These are phyloP conservation scores for Caenorhabditis zanzibari DNA, from an alignment of 2,888 invertebrate genomes.

Conservation along the genomic window DNA sequence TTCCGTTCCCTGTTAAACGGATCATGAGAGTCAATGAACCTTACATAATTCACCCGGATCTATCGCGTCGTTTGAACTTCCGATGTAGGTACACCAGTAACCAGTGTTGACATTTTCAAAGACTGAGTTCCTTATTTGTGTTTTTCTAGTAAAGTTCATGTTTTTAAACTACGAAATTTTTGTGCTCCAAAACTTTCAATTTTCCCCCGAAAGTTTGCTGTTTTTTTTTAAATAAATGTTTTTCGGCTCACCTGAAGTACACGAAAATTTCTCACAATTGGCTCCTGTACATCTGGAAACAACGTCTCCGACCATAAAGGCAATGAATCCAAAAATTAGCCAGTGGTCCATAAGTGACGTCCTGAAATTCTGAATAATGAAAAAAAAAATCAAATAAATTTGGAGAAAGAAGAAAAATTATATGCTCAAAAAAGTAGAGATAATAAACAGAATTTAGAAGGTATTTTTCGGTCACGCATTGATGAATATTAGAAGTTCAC, in stretches of 20 bases:
- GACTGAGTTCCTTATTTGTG: not conserved
- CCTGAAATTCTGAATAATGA: not conserved
- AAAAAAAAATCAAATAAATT: not conserved
- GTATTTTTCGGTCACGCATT: too few species aligned
- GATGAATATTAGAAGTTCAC: not conserved
- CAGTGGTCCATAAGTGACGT: slow-evolving; percentile 34
- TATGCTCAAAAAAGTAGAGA: not conserved
- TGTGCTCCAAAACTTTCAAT: not conserved
- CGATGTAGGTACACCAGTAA: not conserved
- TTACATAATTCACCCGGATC: slow-evolving; percentile 9
- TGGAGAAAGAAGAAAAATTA: not conserved
- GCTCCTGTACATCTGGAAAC: slow-evolving; percentile 43
- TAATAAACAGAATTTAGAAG: not conserved
- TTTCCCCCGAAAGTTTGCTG: not conserved
- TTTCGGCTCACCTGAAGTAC: slow-evolving; percentile 55
- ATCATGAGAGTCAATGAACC: slow-evolving; percentile 8
- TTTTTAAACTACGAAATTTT: too few species aligned
- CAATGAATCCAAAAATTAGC: slow-evolving; percentile 34
- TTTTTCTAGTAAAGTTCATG: too few species aligned
- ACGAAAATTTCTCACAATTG: slow-evolving; percentile 59
- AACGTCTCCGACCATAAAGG: slow-evolving; percentile 23
- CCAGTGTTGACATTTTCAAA: not conserved
- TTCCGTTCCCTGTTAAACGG: slow-evolving; percentile 1
- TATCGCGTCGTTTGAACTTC: slow-evolving; percentile 1
- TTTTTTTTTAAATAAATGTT: not conserved